These are phyloP conservation scores for Ochotona princeps DNA, from an alignment of 2,113 vertebrate genomes.

Conservation along the genomic window DNA sequence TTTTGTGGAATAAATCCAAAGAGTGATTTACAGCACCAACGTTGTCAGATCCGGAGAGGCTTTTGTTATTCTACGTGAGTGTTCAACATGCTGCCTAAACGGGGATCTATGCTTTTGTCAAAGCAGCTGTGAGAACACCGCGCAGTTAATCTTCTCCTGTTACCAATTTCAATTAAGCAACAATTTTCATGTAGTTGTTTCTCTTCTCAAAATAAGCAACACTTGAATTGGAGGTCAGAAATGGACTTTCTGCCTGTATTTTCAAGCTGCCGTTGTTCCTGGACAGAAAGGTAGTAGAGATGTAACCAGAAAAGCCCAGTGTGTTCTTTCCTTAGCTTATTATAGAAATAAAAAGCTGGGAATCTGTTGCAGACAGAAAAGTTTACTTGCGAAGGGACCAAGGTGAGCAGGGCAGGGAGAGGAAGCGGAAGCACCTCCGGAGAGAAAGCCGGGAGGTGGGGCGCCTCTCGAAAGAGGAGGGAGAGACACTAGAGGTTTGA, in stretches of 20 bases:
- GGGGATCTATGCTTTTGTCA: background rate
- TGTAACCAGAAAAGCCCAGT: no score
- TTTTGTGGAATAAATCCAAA: slow-evolving; percentile 19
- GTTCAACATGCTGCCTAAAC: background rate
- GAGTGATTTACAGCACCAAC: background rate
- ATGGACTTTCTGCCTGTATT: background rate
- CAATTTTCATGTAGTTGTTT: background rate
- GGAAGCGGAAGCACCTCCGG: no score
- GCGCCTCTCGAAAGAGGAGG: no score
- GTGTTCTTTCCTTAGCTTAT: no score
- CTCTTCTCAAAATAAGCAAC: background rate
- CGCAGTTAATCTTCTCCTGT: background rate
- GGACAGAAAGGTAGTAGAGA: background rate
- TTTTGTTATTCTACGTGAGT: background rate
- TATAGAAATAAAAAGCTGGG: no score
- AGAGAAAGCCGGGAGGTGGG: no score
- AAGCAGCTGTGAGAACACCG: background rate
- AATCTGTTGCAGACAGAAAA: no score
- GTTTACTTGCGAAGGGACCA: no score
- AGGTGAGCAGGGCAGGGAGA: no score
- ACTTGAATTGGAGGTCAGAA: background rate
- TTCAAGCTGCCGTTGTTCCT: background rate
- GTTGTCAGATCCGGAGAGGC: background rate
- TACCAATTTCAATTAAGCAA: background rate
- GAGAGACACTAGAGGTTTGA: no score